These are phyloP conservation scores for Aporophyla nigra DNA, from an alignment of 2,888 invertebrate genomes.

Conservation along the genomic window DNA sequence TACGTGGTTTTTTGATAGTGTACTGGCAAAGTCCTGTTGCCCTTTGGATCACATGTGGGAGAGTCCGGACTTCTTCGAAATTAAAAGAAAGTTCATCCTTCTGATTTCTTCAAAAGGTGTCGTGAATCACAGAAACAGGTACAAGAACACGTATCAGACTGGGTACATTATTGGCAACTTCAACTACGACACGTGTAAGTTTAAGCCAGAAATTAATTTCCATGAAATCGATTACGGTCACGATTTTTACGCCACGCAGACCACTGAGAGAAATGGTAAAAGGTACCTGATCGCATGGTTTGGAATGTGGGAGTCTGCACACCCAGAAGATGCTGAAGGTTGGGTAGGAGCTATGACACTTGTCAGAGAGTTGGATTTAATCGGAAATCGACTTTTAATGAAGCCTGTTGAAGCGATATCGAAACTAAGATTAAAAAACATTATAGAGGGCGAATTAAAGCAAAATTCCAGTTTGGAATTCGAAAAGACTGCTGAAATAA, in stretches of 20 bases:
- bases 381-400: conserved; percentile 77
- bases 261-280: conserved; percentile 80
- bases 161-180: conserved; percentile 88
- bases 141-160: conserved; percentile 82
- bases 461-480: conserved; percentile 70
- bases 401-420: conserved; percentile 79
- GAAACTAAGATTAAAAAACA: conserved; percentile 71
- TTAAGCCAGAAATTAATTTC: conserved; percentile 79
- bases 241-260: conserved; percentile 88
- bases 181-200: conserved; percentile 82
- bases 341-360: conserved; percentile 87
- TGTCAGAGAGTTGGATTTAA: conserved; percentile 80
- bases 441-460: conserved; percentile 70
- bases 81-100: conserved; percentile 84
- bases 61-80: conserved; percentile 89
- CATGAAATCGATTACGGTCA: conserved; percentile 87
- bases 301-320: conserved; percentile 84
- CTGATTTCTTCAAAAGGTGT: conserved; percentile 87
- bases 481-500: conserved; percentile 81
- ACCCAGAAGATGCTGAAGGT: conserved; percentile 82
- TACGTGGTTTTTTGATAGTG: conserved; percentile 82
- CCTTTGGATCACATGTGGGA: conserved; percentile 88
- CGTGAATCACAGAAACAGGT: conserved; percentile 81
- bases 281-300: conserved; percentile 86
- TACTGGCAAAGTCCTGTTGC: conserved; percentile 81